Conservation (phyloP, 2,888 invertebrate genomes). For the Emesis furor region DNA sequence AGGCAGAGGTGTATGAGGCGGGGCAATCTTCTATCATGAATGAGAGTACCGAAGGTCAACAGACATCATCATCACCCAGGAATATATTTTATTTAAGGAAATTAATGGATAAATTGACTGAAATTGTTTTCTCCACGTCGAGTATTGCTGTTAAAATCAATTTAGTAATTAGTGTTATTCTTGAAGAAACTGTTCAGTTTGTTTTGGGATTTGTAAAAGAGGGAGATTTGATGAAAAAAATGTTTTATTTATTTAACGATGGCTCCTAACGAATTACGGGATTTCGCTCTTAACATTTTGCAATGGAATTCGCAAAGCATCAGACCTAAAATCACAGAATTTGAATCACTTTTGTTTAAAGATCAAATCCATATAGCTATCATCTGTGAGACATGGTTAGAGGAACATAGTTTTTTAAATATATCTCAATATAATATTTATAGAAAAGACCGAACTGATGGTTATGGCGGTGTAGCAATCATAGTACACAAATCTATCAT, state of each 20-base stretch:
- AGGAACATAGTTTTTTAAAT: no score
- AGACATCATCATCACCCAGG: no score
- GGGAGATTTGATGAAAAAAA: not conserved
- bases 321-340: conserved; percentile 17
- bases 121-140: not conserved
- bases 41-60: no score
- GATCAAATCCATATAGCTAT: no score
- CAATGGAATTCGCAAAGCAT: conserved; percentile 56
- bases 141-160: conserved; percentile 16
- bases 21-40: no score
- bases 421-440: no score
- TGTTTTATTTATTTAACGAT: not conserved
- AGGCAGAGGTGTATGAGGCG: no score
- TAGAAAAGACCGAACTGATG: no score
- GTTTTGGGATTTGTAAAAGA: not conserved
- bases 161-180: not conserved
- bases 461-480: no score
- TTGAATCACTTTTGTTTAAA: not conserved
- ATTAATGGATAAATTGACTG: not conserved
- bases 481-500: no score
- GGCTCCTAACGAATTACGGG: not conserved
- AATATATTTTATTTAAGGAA: no score
- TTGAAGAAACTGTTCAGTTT: conserved; percentile 14
- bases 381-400: no score
- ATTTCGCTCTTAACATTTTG: conserved; percentile 25